Percentiles rank a stretch among this genome's conserved stretches.
phyloP scores from a whole-genome alignment of 2,113 vertebrate species.

The Chamaea fasciata region DNA sequence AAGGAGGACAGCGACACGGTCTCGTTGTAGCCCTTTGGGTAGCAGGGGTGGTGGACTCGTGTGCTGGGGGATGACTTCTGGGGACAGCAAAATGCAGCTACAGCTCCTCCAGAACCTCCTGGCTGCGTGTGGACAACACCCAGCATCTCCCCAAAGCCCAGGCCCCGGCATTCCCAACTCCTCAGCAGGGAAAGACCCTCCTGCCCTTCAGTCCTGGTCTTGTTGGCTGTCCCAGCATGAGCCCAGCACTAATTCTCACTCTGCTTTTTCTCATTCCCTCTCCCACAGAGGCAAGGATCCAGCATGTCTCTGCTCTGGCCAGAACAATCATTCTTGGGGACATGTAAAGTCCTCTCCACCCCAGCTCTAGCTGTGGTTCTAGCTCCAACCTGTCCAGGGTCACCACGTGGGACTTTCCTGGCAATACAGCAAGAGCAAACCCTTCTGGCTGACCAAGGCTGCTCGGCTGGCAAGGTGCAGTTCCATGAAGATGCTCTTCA shows the following conservation, averaged over 20 bases:
- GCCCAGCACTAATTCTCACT: neutral
- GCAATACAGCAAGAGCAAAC: neutral
- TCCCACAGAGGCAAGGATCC: neutral
- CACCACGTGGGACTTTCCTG: neutral
- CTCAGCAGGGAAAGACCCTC: neutral
- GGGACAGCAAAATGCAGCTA: neutral
- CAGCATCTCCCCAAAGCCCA: neutral
- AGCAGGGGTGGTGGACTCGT: conserved; percentile 68
- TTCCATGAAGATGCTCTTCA: neutral
- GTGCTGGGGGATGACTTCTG: neutral
- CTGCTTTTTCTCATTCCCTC: neutral
- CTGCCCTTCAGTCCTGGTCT: neutral
- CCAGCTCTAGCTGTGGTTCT: neutral
- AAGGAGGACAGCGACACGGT: conserved; percentile 18
- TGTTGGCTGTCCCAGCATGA: neutral
- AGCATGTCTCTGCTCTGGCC: neutral
- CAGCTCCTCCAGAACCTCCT: neutral
- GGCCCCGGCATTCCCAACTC: neutral
- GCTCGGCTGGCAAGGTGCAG: neutral
- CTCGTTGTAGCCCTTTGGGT: conserved; percentile 57
- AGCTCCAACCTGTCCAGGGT: neutral
- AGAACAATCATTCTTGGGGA: neutral
- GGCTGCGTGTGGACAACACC: neutral
- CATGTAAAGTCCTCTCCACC: neutral
- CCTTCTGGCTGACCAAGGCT: neutral